Percentiles rank a stretch among this genome's conserved stretches.
phyloP scores from a whole-genome alignment of 2,113 vertebrate genomes.

The Canis aureus region DNA sequence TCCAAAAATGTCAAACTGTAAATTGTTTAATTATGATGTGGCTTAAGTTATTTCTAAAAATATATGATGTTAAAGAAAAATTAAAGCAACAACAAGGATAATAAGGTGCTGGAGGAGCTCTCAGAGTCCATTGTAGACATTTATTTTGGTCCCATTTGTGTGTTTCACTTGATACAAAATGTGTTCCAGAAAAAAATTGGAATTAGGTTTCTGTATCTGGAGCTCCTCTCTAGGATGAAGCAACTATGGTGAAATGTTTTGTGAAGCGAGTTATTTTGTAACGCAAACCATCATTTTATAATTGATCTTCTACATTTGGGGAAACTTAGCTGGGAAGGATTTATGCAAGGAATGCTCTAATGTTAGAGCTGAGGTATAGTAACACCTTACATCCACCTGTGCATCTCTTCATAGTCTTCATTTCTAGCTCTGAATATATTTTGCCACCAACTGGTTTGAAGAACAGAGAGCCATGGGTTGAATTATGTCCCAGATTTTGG shows the following conservation, averaged over 20 bases:
- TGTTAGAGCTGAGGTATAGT: neutral
- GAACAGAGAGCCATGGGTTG: neutral
- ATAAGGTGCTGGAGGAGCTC: neutral
- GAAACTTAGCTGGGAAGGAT: neutral
- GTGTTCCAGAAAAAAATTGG: neutral
- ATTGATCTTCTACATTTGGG: neutral
- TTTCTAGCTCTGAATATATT: neutral
- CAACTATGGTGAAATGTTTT: neutral
- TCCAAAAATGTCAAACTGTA: neutral
- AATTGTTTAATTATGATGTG: neutral
- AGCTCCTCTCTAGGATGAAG: neutral
- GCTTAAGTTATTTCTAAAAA: neutral
- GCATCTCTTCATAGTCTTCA: neutral
- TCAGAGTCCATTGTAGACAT: neutral
- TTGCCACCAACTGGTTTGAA: neutral
- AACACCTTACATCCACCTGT: neutral
- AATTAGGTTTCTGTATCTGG: neutral
- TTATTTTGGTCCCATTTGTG: accelerated
- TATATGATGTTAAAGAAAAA: neutral
- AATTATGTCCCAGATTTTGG: neutral
- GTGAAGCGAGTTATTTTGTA: constrained; percentile 4
- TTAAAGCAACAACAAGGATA: neutral
- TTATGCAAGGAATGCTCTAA: neutral
- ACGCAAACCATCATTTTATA: neutral
- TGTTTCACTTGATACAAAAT: neutral